Evolutionary conservation across 1,140 invertebrate species (phyloP), one percentile per base, ranked within the genome.

Genomic region (Nasonia giraulti): DNA sequence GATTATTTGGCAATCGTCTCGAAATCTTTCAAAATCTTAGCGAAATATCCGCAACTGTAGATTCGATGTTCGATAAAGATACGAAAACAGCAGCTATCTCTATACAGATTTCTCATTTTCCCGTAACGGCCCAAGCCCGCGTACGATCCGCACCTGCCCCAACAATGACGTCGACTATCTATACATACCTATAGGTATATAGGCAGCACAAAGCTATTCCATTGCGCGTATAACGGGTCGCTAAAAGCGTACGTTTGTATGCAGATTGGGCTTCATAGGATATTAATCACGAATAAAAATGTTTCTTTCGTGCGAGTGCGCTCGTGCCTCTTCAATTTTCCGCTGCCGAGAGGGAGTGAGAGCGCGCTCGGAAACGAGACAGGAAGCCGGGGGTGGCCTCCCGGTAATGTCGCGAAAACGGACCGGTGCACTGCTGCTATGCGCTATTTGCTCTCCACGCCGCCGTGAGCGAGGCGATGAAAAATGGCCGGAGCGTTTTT

Each of bases 81-180:
- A 31, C 20, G 66, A 69, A 6, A 11, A 69, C 0, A 7, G 66
- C 20, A 23, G n/a, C 23, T 37, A 27, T 50, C 47, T 3, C 66
- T 68, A 4, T 89, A 88, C 87, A 89, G 88, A 89, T 89, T 90
- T 89, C 88, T 85, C 87, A 89, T 90, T 88, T 89, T 88, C 86
- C 86, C 85, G n/a, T 27, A 76, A 50, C n/a, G 0, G 68, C 20
- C 55, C 55, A n/a, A n/a, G 55, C 20, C 2, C 55, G 17, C 55
- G 5, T n/a, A n/a, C 20, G 3, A 62, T 62, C 4, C 17, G 55
- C 55, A 62, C 17, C 55, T 62, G 55, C 20, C 20, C 6, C 20
- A 62, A n/a, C 20, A n/a, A 62, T 17, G 55, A 62, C 55, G 3
- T n/a, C 55, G 20, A 20, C 55, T 62, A n/a, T 62, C 17, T 62